Conservation (phyloP, 2,888 invertebrate genomes). For the Plagodis pulveraria region DNA sequence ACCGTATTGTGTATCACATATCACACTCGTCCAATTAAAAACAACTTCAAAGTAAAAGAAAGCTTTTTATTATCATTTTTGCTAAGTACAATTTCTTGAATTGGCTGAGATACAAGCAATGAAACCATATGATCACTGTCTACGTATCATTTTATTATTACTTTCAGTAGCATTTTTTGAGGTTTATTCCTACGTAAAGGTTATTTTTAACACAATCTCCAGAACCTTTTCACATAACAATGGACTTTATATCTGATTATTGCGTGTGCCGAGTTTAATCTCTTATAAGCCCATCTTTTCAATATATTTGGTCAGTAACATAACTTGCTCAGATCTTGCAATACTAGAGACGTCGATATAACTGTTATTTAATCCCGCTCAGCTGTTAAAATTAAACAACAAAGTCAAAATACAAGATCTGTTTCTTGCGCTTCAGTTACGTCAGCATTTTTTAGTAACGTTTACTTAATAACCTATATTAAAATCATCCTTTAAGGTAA, state of each 20-base stretch:
- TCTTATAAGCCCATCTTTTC: slow-evolving; percentile 15
- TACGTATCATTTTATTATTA: no score
- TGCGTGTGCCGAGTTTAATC: slow-evolving; percentile 42
- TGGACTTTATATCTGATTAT: slow-evolving; percentile 45
- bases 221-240: slow-evolving; percentile 12
- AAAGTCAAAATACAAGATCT: no score
- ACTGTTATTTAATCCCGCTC: neutral
- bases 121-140: neutral
- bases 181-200: slow-evolving; percentile 5
- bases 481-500: no score
- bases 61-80: no score
- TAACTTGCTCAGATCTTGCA: neutral
- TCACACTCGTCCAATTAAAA: neutral
- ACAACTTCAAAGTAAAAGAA: no score
- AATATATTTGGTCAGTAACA: neutral
- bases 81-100: no score
- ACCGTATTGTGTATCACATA: neutral
- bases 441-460: no score
- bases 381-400: no score
- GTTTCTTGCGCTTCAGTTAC: no score
- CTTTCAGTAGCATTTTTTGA: neutral
- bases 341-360: neutral
- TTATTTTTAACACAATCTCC: slow-evolving; percentile 18
- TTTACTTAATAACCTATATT: no score
- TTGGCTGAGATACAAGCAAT: neutral